These are phyloP conservation scores for Drosophila truncata DNA, from an alignment of 1,140 invertebrate genomes.

Conservation along the genomic window DNA sequence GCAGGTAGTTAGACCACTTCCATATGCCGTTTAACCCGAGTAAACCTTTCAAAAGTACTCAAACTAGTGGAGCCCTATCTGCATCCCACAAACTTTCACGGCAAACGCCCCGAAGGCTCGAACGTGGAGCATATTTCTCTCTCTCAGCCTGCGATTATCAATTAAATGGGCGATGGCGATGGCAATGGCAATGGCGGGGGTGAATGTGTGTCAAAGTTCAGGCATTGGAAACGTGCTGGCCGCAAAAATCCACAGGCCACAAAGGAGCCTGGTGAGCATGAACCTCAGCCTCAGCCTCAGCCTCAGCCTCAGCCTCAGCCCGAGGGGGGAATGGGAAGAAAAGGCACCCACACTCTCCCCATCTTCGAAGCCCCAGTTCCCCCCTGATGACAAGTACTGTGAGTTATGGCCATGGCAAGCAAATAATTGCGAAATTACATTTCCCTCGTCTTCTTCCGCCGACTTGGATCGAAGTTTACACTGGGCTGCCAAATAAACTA, in stretches of 20 bases:
- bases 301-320: no score
- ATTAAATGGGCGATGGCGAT: constrained; percentile 46
- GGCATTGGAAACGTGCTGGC: constrained; percentile 76
- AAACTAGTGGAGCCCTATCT: constrained; percentile 32
- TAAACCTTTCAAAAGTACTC: constrained; percentile 37
- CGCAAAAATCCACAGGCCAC: constrained; percentile 57
- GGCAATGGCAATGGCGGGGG: constrained; percentile 29
- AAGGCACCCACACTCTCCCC: constrained; percentile 66
- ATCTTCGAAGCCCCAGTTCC: neutral
- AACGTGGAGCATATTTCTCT: constrained; percentile 75
- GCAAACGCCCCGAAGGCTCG: constrained; percentile 71
- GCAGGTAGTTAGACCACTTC: constrained; percentile 39
- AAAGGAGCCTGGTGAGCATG: constrained; percentile 4
- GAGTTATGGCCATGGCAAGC: constrained; percentile 79
- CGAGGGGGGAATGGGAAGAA: constrained; percentile 11
- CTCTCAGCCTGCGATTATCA: constrained; percentile 73
- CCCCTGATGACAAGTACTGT: constrained; percentile 60
- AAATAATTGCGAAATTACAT: constrained; percentile 83
- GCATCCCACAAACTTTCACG: constrained; percentile 57
- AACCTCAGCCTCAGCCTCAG: neutral
- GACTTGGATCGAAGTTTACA: constrained; percentile 34
- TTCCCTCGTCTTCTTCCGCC: constrained; percentile 23
- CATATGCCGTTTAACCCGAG: constrained; percentile 35
- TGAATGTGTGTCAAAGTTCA: constrained; percentile 82
- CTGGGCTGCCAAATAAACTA: neutral